phyloP scores from a whole-genome alignment of 64 coral and sea anemone genomes.

The Pocillopora damicornis region DNA sequence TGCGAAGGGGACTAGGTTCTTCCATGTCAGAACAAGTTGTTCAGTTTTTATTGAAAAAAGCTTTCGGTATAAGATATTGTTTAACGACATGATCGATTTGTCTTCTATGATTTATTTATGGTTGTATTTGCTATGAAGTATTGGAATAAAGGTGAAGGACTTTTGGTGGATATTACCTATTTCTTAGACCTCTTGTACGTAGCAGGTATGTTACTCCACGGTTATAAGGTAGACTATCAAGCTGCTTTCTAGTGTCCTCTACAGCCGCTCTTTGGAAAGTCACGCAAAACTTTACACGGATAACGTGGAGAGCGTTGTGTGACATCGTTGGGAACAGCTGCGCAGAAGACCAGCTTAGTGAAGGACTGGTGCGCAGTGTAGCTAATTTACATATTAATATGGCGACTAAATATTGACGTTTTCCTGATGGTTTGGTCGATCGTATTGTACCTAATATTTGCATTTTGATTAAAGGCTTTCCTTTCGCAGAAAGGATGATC shows the following conservation, averaged over 20 bases:
- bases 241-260: too few species aligned
- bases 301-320: too few species aligned
- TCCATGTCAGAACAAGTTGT: too few species aligned
- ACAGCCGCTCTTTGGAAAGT: too few species aligned
- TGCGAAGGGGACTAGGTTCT: too few species aligned
- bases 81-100: not conserved
- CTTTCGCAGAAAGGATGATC: conserved; percentile 41
- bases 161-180: not conserved
- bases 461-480: not conserved
- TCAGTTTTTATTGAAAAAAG: too few species aligned
- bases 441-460: not conserved
- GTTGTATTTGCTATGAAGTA: not conserved
- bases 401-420: conserved; percentile 9
- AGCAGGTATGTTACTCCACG: too few species aligned
- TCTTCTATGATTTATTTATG: not conserved
- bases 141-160: not conserved
- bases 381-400: conserved; percentile 12
- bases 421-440: not conserved
- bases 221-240: too few species aligned
- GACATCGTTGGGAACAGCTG: not conserved
- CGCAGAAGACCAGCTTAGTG: not conserved
- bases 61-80: too few species aligned
- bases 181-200: too few species aligned
- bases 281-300: too few species aligned
- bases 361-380: not conserved